Evolutionary conservation across 23 tunicate species (phyloP), one percentile per base, ranked within the genome.

Genomic region (Oikopleura vanhoeffeni): DNA sequence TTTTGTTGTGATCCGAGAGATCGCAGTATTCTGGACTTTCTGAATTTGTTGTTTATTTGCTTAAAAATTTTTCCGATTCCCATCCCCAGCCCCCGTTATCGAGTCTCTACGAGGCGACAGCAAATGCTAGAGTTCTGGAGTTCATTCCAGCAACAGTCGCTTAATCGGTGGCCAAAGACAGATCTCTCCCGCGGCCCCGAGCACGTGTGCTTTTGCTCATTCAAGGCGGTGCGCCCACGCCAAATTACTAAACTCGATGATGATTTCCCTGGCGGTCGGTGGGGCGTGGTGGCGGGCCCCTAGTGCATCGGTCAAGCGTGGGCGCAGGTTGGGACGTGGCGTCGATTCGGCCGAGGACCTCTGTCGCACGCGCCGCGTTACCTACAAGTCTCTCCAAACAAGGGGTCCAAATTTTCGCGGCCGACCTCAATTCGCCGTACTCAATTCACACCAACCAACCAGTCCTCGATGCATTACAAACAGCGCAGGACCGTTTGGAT

Each of bases 191-290:
- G 85, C 84, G 87, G 99, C 39, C 91, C 91, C 24, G 99, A 95
- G 84, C 91, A 95, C 0, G 85, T 95, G 28, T 90, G 96, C 58
- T 95, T 83, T 41, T 95, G 99, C 84, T 95, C 40, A 67, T 87
- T 32, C 85, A 88, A 41, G 96, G 96, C 0, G 92, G 90, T 49
- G 90, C 96, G 99, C 99, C 99, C 27, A 71, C 79, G 33, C 79
- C 79, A 71, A 71, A 32, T 32, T 71, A 38, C 79, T 71, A 33
- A 71, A 71, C 38, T 71, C 79, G 79, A 71, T 71, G 79, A 71
- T 71, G 79, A 71, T 18, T 71, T 38, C 32, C 34, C 2, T 38
- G 2, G 79, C 38, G 27, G 79, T 71, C 38, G 79, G 79, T 3
- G 34, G 35, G 4, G 64, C 18, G 18, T n/a, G n/a, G n/a, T 18